A percentile compares a stretch with the other conserved stretches of the same genome.
Evolutionary conservation across 1,140 invertebrate species (phyloP).

Genomic region (Phortica variegata): DNA sequence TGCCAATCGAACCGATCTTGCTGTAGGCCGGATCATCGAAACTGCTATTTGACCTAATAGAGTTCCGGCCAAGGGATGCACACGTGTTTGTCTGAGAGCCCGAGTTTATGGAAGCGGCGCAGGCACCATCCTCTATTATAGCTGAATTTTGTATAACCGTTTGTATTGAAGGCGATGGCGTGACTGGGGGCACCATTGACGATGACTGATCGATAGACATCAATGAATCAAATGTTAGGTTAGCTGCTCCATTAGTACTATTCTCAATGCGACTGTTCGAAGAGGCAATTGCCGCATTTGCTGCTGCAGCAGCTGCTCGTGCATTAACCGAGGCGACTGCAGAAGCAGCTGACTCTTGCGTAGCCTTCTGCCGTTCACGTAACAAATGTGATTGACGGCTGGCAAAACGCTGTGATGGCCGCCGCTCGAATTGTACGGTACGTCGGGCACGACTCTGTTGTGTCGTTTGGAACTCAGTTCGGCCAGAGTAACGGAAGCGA

Average conservation of each 20-base stretch:
- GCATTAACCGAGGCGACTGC: constrained; percentile 44
- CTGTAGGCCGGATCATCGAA: constrained; percentile 50
- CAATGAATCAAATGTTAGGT: constrained; percentile 31
- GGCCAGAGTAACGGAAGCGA: constrained; percentile 88
- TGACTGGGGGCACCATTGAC: constrained; percentile 29
- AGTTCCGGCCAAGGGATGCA: constrained; percentile 44
- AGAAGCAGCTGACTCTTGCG: constrained; percentile 57
- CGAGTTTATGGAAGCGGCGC: constrained; percentile 42
- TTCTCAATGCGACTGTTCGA: constrained; percentile 30
- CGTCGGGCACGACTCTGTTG: constrained; percentile 82
- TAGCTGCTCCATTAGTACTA: constrained; percentile 46
- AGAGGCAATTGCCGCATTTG: constrained; percentile 17
- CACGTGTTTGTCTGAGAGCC: constrained; percentile 35
- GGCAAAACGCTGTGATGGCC: constrained; percentile 94
- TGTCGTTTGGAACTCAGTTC: constrained; percentile 96
- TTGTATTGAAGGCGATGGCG: constrained; percentile 50
- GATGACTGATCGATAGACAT: constrained; percentile 35
- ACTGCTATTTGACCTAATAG: constrained; percentile 50
- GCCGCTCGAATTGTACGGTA: constrained; percentile 91
- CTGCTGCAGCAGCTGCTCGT: constrained; percentile 35
- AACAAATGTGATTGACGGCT: constrained; percentile 82
- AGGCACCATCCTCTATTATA: constrained; percentile 41
- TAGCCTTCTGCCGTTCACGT: constrained; percentile 69
- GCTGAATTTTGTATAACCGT: constrained; percentile 54
- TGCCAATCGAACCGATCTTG: constrained; percentile 52